phyloP scores from a whole-genome alignment of 2,797 vertebrate genomes.

The Ispidina picta region DNA sequence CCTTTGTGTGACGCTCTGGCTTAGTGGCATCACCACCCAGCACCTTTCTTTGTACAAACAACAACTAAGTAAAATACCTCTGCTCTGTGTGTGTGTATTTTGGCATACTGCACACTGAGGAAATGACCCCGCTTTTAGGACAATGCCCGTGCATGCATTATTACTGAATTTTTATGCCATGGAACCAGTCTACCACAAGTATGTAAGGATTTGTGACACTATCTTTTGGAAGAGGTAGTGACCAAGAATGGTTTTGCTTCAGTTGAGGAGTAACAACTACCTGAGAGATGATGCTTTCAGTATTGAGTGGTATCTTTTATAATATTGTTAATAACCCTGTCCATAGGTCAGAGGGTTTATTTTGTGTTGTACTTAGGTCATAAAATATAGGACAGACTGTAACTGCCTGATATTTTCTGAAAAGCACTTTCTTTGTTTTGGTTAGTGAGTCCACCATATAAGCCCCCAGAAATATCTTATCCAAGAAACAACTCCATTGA shows the following conservation, averaged over 20 bases:
- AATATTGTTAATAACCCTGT: background rate
- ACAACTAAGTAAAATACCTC: no score
- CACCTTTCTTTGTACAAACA: no score
- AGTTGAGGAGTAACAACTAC: background rate
- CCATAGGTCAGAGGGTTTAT: background rate
- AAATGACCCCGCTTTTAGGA: no score
- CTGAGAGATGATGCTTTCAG: background rate
- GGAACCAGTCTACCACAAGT: background rate
- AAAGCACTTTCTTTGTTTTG: background rate
- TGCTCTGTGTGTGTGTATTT: no score
- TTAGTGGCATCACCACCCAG: no score
- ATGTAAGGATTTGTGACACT: background rate
- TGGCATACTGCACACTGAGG: no score
- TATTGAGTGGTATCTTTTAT: background rate
- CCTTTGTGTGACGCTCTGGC: no score
- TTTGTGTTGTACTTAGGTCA: background rate
- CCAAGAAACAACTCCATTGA: conserved; percentile 78
- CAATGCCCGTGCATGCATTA: background rate
- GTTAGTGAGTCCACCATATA: conserved; percentile 35
- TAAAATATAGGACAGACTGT: background rate
- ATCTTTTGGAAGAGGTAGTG: background rate
- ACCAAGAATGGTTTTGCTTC: background rate
- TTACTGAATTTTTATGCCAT: background rate
- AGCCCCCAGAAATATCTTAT: conserved; percentile 74
- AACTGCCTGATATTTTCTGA: background rate